Percentiles rank a stretch among this genome's conserved stretches.
These are phyloP conservation scores for Drosophila repletoides DNA, from an alignment of 1,140 invertebrate genomes.

Conservation along the genomic window DNA sequence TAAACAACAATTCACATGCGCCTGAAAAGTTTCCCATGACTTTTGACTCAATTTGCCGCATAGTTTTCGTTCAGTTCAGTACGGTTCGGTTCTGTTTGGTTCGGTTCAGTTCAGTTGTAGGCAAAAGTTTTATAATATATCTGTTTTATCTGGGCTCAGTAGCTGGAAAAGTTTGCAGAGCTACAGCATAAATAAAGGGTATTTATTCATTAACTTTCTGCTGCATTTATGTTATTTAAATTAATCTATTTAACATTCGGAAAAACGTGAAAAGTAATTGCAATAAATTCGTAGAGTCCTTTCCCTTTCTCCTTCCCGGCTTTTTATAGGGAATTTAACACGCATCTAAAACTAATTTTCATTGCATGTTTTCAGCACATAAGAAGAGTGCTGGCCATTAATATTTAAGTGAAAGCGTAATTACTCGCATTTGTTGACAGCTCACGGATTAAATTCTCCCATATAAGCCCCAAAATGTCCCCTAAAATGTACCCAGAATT, in stretches of 20 bases:
- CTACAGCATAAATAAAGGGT: background rate
- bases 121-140: constrained; percentile 40
- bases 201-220: constrained; percentile 23
- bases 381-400: constrained; percentile 17
- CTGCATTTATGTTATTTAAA: constrained; percentile 12
- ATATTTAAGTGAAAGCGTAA: constrained; percentile 39
- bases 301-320: background rate
- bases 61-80: constrained; percentile 28
- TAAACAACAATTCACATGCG: constrained; percentile 24
- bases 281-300: constrained; percentile 7
- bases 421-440: constrained; percentile 39
- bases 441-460: constrained; percentile 31
- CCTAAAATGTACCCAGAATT: constrained; percentile 11
- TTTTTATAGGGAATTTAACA: background rate
- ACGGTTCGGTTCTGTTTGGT: no score
- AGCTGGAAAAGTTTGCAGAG: no score
- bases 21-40: constrained; percentile 36
- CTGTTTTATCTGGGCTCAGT: constrained; percentile 27
- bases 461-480: background rate
- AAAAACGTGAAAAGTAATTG: constrained; percentile 5
- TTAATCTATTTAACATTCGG: background rate
- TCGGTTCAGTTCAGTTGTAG: constrained; percentile 15
- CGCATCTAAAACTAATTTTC: background rate
- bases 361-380: constrained; percentile 30
- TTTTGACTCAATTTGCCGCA: constrained; percentile 43